Evolutionary conservation across 2,113 vertebrate genomes (phyloP).

Genomic region (Dolichallabes microphthalmus): DNA sequence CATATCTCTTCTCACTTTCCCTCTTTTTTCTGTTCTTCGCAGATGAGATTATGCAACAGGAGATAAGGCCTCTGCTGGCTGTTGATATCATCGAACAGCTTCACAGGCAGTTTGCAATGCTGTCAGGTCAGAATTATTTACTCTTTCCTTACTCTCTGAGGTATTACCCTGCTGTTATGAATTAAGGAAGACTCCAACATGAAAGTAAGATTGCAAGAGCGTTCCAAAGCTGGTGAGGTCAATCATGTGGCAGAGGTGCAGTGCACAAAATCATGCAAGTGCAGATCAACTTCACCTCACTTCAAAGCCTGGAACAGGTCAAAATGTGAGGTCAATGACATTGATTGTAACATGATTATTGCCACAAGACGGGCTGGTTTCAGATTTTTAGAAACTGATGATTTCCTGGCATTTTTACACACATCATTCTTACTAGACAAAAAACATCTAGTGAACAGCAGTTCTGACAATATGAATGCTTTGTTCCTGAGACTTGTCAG

Average conservation of each 20-base stretch:
- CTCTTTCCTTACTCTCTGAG: neutral
- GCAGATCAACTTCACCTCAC: neutral
- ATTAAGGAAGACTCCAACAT: neutral
- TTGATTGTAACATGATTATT: neutral
- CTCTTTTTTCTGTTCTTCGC: slow-evolving; percentile 53
- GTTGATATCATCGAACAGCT: slow-evolving; percentile 95
- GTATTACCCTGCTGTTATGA: neutral
- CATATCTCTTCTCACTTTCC: slow-evolving; percentile 3
- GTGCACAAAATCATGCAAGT: neutral
- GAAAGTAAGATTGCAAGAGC: neutral
- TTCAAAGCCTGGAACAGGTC: neutral
- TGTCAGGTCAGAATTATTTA: slow-evolving; percentile 82
- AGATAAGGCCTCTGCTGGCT: slow-evolving; percentile 89
- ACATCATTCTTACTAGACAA: neutral
- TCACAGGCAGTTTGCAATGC: slow-evolving; percentile 88
- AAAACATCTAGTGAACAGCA: neutral
- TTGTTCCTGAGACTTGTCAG: too few species aligned
- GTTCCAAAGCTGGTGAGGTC: neutral
- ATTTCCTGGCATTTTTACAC: neutral
- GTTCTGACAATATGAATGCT: neutral
- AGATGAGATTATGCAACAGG: slow-evolving; percentile 99
- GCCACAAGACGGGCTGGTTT: neutral
- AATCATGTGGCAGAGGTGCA: neutral
- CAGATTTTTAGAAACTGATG: neutral
- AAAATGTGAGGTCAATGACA: neutral